phyloP scores from a whole-genome alignment of 2,888 invertebrate genomes.

The Oeneis ivallda region DNA sequence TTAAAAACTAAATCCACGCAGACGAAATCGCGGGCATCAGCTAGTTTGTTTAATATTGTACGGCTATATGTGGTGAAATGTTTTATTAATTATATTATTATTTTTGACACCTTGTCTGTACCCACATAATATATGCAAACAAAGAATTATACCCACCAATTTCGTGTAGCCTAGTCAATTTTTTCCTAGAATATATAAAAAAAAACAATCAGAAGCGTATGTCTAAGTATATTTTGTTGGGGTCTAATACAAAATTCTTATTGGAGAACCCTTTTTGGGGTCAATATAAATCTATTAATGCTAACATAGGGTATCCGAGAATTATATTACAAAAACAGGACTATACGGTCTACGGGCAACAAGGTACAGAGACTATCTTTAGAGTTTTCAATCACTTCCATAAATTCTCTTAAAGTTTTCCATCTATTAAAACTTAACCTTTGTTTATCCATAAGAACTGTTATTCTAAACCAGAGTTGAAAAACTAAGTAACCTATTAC shows the following conservation, averaged over 20 bases:
- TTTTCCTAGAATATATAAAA: not conserved
- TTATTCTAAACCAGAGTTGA: not conserved
- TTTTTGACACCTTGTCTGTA: too few species aligned
- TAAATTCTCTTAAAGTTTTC: not conserved
- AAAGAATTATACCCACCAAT: too few species aligned
- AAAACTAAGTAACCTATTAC: not conserved
- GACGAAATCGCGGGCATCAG: too few species aligned
- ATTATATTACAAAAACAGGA: constrained; percentile 1
- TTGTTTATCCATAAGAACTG: not conserved
- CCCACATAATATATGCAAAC: too few species aligned
- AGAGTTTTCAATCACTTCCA: not conserved
- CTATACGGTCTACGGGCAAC: too few species aligned
- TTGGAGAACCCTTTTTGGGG: constrained; percentile 29
- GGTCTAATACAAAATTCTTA: constrained; percentile 20
- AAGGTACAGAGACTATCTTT: not conserved
- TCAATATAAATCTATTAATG: constrained; percentile 28
- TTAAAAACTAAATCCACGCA: too few species aligned
- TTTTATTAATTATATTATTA: too few species aligned
- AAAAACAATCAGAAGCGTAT: constrained; percentile 2
- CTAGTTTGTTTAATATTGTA: too few species aligned
- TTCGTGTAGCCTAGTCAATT: not conserved
- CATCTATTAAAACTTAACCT: not conserved
- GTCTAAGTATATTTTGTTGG: constrained; percentile 21
- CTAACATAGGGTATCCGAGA: constrained; percentile 7
- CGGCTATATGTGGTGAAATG: too few species aligned